Base-by-base conservation (phyloP, 2,888 invertebrate species). In the Physocephala rufipes region DNA sequence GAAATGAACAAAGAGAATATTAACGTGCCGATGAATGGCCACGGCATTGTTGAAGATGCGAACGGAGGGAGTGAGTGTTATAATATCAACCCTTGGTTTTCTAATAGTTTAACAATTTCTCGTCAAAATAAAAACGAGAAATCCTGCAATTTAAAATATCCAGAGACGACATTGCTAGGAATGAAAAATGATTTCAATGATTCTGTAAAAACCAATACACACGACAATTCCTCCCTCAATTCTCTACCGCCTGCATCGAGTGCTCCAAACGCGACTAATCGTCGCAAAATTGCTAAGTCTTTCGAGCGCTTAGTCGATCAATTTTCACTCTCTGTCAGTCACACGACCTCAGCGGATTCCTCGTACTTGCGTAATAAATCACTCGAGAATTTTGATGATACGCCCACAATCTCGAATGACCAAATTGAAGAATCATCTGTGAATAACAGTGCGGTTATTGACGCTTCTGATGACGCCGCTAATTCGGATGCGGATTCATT, bases 221-320 rank as follows among this genome's bases (percentile, higher is more conserved):
- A 53, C 51, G 58, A 45, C 53, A 66, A 62, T 26, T 45, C 47
- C 26, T 16, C 21, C 7, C 19, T 24, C 55, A 59, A 65, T 9
- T 36, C 58, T 61, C 68, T 16, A 51, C 15, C 51, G 16, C 7
- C 55, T 16, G 4, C 26, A 2, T n/a, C 53, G 0, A 28, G 63
- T 1, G 62, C 66, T 13, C 62, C 73, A 5, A 55, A 71, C 16
- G 43, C 74, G 15, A 71, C 74, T 15, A 74, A 70, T 28, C 88
- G 90, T 75, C 88, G 91, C 86, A 90, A 90, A 49, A 90, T 92
- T 66, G 90, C 89, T 85, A 91, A 90, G 82, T 87, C 84, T 62
- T 86, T 86, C 76, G 86, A 86, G 72, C 84, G 86, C 43, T 79
- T 86, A 21, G 83, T 86, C 71, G 85, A 86, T 76, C 86, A 85